These are phyloP conservation scores for Leucania comma DNA, from an alignment of 2,888 invertebrate species.

Conservation along the genomic window DNA sequence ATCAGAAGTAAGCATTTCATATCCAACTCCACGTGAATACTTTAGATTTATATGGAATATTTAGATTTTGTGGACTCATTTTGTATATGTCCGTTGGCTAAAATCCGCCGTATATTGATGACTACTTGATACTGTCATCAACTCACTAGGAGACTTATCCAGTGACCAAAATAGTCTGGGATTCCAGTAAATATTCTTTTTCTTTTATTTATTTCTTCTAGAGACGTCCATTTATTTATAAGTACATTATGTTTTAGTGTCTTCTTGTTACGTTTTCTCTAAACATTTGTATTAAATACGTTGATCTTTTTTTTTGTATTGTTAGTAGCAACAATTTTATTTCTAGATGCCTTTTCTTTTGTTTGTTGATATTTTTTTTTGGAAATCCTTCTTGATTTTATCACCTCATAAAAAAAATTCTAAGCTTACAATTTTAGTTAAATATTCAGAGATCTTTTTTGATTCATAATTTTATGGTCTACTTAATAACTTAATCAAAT, in stretches of 20 bases:
- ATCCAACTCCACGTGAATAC: not conserved
- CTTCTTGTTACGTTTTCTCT: no score
- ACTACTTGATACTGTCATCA: no score
- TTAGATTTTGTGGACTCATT: not conserved
- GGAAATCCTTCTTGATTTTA: not conserved
- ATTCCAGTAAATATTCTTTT: no score
- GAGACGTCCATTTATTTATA: no score
- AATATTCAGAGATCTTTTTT: constrained; percentile 30
- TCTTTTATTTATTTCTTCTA: no score
- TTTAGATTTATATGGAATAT: not conserved
- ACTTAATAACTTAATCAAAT: constrained; percentile 49
- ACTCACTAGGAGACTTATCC: no score
- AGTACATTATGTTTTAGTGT: no score
- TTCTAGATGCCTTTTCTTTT: not conserved
- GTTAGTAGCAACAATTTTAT: not conserved
- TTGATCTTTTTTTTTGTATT: not conserved
- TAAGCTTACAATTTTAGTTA: not conserved
- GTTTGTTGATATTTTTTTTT: not conserved
- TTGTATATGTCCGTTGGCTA: no score
- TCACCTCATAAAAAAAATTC: not conserved
- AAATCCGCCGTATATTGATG: no score
- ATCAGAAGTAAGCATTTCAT: not conserved
- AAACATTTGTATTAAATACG: no score
- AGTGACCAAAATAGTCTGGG: no score
- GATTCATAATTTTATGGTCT: constrained; percentile 33